Evolutionary conservation across 2,888 invertebrate species (phyloP).

Genomic region (Pachymerium ferrugineum): DNA sequence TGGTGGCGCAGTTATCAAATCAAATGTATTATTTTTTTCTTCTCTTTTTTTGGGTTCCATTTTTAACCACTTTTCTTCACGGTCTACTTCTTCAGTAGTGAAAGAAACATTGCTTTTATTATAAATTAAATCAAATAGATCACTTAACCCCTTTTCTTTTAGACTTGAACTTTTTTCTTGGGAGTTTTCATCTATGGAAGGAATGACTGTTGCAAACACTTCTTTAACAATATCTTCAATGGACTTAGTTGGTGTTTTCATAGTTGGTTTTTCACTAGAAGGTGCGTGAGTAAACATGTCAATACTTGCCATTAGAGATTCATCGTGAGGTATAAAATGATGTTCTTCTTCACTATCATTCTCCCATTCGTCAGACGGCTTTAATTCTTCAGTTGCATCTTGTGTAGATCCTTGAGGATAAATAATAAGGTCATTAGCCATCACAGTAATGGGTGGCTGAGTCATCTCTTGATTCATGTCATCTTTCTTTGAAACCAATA

Average conservation of each 20-base stretch:
- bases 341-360: neutral
- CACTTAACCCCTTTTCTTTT: neutral
- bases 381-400: neutral
- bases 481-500: slow-evolving; percentile 2
- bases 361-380: neutral
- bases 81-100: neutral
- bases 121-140: neutral
- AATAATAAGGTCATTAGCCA: neutral
- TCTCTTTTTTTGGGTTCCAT: neutral
- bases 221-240: slow-evolving; percentile 1
- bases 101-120: neutral
- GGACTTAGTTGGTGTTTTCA: neutral
- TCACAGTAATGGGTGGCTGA: neutral
- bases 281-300: neutral
- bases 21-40: neutral
- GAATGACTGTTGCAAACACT: neutral
- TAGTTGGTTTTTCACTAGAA: neutral
- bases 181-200: neutral
- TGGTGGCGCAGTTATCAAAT: neutral
- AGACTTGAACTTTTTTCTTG: neutral
- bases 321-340: neutral
- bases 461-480: neutral
- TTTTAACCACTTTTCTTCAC: neutral
- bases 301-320: neutral
- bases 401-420: neutral